Evolutionary conservation across 2,888 invertebrate genomes (phyloP), one percentile per base, ranked within the genome.

Genomic region (Tetranychus piercei): DNA sequence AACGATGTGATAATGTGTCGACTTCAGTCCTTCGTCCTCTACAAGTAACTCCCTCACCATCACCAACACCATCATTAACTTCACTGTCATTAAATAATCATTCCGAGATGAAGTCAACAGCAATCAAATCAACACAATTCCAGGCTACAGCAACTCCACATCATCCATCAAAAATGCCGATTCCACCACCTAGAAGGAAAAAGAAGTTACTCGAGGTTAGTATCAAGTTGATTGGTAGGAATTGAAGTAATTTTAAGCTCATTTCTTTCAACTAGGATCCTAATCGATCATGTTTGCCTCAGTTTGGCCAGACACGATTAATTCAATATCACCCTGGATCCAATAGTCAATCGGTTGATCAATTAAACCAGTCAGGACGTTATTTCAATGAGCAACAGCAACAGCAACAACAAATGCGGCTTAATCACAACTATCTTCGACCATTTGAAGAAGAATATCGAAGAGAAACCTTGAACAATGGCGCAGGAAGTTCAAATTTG

Each of bases 161-260:
- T 74, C 79, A 77, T 74, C 79, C 76, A 20, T 76, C 77, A 9
- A 78, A 78, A 73, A 78, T 78, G 79, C 79, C 79, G 5, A 73
- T 89, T 66, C 88, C 89, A 67, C 90, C 90, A 1, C 86, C 86
- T 0, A 80, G 86, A 78, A 82, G 85, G 79, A 85, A 86, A 78
- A 85, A 85, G 78, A 73, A 72, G 44, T 73, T 45, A 45, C 22
- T 64, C 1, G 34, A 44, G 1, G n/a, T 75, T 20, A 73, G 74
- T 34, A 34, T 20, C 44, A 55, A 7, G 15, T 55, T 55, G 55
- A 55, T 55, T 55, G 55, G 9, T 55, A 15, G 15, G 9, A 8
- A 45, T 45, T 45, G 3, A 23, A 73, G 8, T 45, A 45, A 45
- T 45, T 45, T 9, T 34, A 1, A 34, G 34, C 34, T 34, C 5